Base-by-base conservation (phyloP, 2,888 invertebrate species). In the Leptarthrus brevirostris region DNA sequence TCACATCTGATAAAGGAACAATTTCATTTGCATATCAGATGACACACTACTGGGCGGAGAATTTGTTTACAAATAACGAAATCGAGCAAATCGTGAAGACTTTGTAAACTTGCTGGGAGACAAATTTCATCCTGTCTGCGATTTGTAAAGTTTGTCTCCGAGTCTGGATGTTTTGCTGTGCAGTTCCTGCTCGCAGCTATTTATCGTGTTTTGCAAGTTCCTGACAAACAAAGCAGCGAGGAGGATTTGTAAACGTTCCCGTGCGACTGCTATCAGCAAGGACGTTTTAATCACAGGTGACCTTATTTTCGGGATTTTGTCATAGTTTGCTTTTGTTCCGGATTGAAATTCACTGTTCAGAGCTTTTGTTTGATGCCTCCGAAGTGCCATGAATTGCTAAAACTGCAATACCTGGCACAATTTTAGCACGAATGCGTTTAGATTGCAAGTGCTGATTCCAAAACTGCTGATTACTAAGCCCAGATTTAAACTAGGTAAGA, bases 1-100 rank as follows among this genome's bases (percentile, higher is more conserved):
- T 64, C 64, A 16, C 47, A 64, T 64, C 64, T 44, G 64, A 64
- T 64, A 64, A 40, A 14, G 24, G 64, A 44, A 64, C 64, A 64
- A 64, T 64, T 64, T 64, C 34, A 64, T 64, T 64, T 64, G 24
- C 64, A 64, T 64, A 64, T 64, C 64, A 47, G 47, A 64, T 64
- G 64, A 64, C 64, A 64, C 1, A 44, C 44, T 64, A 26, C 47
- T 18, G 24, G 8, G 12, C 5, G 64, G 22, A 47, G 26, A 47
- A 14, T 47, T 64, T 64, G 64, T 64, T 64, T 64, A 64, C 44
- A 64, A 64, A 64, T 36, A 64, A 44, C 14, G 12, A 40, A 40
- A 40, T 40, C 40, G 40, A 12, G 40, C n/a, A 12, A 40, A 40
- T 40, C 40, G 24, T 64, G 44, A 40, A 36, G 22, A 44, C 47